Percentiles rank a stretch among this genome's conserved stretches.
phyloP scores from a whole-genome alignment of 2,113 vertebrate genomes.

The Triplophysa rosa region DNA sequence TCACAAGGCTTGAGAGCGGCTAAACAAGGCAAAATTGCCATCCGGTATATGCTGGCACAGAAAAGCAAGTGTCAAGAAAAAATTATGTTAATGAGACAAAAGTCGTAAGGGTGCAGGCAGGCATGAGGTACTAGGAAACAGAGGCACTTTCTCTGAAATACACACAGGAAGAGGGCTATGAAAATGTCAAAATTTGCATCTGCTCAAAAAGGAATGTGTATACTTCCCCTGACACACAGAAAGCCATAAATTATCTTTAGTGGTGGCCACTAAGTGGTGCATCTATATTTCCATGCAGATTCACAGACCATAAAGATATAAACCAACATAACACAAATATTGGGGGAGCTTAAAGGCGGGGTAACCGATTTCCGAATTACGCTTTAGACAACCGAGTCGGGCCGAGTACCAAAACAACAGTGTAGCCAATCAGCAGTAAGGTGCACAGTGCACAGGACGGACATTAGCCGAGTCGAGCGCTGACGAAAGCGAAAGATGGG shows the following conservation, averaged over 20 bases:
- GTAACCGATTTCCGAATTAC: too few relatives aligned
- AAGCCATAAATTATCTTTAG: neutral
- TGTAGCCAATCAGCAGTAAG: too few relatives aligned
- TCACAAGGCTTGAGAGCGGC: conserved; percentile 5
- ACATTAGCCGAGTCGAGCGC: too few relatives aligned
- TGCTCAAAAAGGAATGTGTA: conserved; percentile 17
- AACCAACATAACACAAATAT: conserved; percentile 12
- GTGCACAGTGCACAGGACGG: too few relatives aligned
- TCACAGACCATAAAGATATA: neutral
- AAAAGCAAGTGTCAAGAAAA: neutral
- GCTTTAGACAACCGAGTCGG: too few relatives aligned
- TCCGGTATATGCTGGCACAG: neutral
- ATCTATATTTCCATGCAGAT: neutral
- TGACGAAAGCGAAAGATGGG: too few relatives aligned
- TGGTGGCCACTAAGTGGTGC: neutral
- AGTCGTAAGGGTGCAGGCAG: neutral
- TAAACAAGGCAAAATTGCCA: neutral
- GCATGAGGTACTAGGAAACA: neutral
- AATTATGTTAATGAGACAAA: neutral
- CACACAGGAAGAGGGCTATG: neutral
- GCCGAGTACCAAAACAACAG: too few relatives aligned
- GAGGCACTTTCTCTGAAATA: neutral
- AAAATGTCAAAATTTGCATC: conserved; percentile 44
- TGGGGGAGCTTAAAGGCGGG: too few relatives aligned
- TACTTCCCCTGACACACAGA: conserved; percentile 33